Conservation (phyloP, 2,797 vertebrate species). For the Enteromius treurensis region DNA sequence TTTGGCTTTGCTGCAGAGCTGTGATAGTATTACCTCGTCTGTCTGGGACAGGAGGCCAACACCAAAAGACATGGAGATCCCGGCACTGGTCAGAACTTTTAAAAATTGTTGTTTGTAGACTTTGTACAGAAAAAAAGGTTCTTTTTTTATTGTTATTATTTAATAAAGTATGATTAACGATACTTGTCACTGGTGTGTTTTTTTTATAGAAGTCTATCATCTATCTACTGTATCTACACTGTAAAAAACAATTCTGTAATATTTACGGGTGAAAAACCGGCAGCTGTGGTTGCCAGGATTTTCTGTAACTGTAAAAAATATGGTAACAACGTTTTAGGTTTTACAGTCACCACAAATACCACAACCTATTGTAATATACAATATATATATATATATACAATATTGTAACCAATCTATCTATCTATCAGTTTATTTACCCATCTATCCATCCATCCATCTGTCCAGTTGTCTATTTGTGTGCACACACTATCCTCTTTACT, state of each 20-base stretch:
- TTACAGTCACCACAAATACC: too few relatives aligned
- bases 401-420: background rate
- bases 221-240: background rate
- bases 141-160: conserved; percentile 88
- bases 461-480: conserved; percentile 15
- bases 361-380: too few relatives aligned
- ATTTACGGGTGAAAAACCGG: too few relatives aligned
- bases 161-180: conserved; percentile 92
- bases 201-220: background rate
- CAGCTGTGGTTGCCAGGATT: too few relatives aligned
- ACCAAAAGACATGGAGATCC: conserved; percentile 68
- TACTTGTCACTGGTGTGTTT: conserved; percentile 42
- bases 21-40: conserved; percentile 84
- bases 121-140: conserved; percentile 97
- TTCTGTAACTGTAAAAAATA: too few relatives aligned
- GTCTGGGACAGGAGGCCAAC: conserved; percentile 75
- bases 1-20: conserved; percentile 79
- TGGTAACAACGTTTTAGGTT: too few relatives aligned
- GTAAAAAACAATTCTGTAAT: too few relatives aligned
- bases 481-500: conserved; percentile 14
- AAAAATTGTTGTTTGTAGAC: conserved; percentile 94
- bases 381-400: too few relatives aligned
- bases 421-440: background rate
- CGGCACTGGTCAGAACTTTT: conserved; percentile 80
- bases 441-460: background rate